A percentile compares a stretch with the other conserved stretches of the same genome.
Evolutionary conservation across 2,113 vertebrate genomes (phyloP).

Genomic region (Spheniscus mendiculus): DNA sequence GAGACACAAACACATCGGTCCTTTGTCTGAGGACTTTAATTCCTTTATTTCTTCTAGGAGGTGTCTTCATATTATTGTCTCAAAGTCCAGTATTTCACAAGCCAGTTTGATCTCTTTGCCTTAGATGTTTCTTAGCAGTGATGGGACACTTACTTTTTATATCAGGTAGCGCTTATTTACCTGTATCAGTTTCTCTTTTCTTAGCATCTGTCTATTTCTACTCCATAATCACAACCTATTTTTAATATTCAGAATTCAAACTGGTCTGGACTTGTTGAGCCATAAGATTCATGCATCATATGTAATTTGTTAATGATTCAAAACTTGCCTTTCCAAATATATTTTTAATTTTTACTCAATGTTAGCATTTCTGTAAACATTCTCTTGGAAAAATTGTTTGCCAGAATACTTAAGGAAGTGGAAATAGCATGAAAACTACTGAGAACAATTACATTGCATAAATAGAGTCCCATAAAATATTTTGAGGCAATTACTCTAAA

Average conservation of each 20-base stretch:
- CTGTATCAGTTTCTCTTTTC: not conserved
- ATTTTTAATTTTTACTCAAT: not conserved
- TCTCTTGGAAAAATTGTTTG: not conserved
- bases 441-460: not conserved
- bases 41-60: not conserved
- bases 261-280: not conserved
- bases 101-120: not conserved
- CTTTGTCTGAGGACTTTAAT: not conserved
- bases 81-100: not conserved
- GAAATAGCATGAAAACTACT: not conserved
- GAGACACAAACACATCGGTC: not conserved
- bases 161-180: not conserved
- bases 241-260: not conserved
- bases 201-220: not conserved
- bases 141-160: not conserved
- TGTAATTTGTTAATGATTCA: not conserved
- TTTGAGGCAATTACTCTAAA: not conserved
- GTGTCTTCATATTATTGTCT: not conserved
- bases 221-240: not conserved
- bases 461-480: not conserved
- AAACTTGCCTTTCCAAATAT: not conserved
- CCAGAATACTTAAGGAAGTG: not conserved
- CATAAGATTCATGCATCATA: not conserved
- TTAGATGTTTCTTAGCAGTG: not conserved
- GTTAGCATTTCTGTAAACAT: not conserved